Base-by-base conservation (phyloP, 2,888 invertebrate genomes). In the Ormyrus pomaceus region DNA sequence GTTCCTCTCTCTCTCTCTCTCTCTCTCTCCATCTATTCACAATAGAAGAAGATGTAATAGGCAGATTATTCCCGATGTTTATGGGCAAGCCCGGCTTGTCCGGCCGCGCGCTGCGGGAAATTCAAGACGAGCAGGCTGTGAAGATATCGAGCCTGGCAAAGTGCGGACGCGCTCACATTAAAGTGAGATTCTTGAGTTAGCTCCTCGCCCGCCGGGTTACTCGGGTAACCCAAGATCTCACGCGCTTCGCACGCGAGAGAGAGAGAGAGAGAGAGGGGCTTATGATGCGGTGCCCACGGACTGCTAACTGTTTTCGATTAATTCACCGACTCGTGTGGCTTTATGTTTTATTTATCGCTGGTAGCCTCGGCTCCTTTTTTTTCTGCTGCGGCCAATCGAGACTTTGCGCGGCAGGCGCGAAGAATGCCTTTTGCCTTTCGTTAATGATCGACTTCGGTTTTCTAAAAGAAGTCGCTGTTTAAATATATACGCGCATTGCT, bases 101-200 rank as follows among this genome's bases (percentile, higher is more conserved):
- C 61, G 62, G 19, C 45, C 46, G 59, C 71, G 51, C 46, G 59
- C 71, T 65, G 50, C 65, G 62, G 68, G 77, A 72, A 79, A 79
- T 64, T 61, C 51, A 79, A 70, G 50, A 55, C 19, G 61, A 50
- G 10, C 55, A 19, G 34, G 56, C 66, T 50, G 34, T 34, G 61
- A 53, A 71, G 74, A 80, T 74, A 66, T 82, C 62, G 64, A 70
- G 62, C 13, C 34, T 59, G 19, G 64, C 50, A 45, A 82, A 79
- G 83, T 80, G 82, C 56, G 77, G 78, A 82, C 80, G 77, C 61
- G 82, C 72, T 81, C 72, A 71, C 83, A 79, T 84, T 82, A 83
- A 82, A 65, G 61, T 50, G 58, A 73, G 65, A 79, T 73, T 77
- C 68, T 80, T 64, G 64, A 68, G 68, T 69, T 70, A 75, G 61